phyloP scores from a whole-genome alignment of 2,113 vertebrate species.

The Ciconia maguari region DNA sequence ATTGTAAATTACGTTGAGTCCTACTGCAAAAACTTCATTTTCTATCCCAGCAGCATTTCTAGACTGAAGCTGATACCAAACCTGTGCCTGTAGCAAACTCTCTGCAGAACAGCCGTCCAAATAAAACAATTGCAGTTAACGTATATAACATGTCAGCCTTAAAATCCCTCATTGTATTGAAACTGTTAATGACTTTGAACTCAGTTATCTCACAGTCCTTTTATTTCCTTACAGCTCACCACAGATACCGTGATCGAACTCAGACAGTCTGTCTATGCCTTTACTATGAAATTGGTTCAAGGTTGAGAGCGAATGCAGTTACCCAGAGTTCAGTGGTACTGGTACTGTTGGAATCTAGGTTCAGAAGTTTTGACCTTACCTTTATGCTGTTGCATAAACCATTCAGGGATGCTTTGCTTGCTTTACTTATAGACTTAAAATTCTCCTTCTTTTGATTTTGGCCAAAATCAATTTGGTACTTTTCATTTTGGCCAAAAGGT shows the following conservation, averaged over 20 bases:
- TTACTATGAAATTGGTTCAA: slow-evolving; percentile 15
- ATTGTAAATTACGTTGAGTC: neutral
- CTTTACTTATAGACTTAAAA: neutral
- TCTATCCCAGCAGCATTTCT: neutral
- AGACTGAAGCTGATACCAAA: neutral
- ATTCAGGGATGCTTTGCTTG: neutral
- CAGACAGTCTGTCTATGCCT: neutral
- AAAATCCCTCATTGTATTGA: neutral
- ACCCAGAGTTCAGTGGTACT: slow-evolving; percentile 33
- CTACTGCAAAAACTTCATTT: neutral
- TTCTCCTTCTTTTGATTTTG: neutral
- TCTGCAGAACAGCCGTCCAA: neutral
- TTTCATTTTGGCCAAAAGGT: neutral
- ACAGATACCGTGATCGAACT: neutral
- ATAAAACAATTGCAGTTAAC: neutral
- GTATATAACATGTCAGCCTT: neutral
- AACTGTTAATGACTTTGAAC: slow-evolving; percentile 28
- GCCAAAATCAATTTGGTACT: neutral
- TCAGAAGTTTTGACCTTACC: neutral
- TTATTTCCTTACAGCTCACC: slow-evolving; percentile 43
- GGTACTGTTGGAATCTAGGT: neutral
- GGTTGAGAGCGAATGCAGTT: neutral
- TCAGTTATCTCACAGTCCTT: neutral
- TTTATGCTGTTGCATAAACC: neutral
- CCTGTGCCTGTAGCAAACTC: neutral